Percentiles rank a stretch among this genome's conserved stretches.
Evolutionary conservation across 2,113 vertebrate species (phyloP).

Genomic region (Protobothrops flavoviridis): DNA sequence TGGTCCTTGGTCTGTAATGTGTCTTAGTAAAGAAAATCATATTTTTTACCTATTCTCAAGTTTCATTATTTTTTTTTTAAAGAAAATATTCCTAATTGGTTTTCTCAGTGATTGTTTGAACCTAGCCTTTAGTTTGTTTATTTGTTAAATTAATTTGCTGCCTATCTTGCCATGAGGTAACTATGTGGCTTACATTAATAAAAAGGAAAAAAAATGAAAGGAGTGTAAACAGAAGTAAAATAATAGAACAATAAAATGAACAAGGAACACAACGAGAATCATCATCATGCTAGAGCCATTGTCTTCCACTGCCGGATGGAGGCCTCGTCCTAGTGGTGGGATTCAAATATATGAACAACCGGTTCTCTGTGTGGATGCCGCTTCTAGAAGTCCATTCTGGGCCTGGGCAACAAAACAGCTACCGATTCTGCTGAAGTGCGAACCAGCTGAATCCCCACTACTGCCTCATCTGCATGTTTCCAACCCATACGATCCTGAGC

Average conservation of each 20-base stretch:
- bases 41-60: conserved; percentile 40
- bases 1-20: conserved; percentile 3
- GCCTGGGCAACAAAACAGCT: no score
- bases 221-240: not conserved
- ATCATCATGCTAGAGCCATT: not conserved
- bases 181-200: not conserved
- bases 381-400: no score
- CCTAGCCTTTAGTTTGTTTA: conserved; percentile 20
- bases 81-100: conserved; percentile 45
- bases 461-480: not conserved
- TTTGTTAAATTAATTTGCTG: not conserved
- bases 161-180: not conserved
- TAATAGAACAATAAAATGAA: not conserved
- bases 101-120: conserved; percentile 41
- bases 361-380: no score
- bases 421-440: no score
- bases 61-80: conserved; percentile 36
- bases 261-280: not conserved
- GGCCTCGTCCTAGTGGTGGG: not conserved
- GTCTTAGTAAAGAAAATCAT: conserved; percentile 49
- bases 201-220: not conserved
- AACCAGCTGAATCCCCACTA: no score
- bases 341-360: no score
- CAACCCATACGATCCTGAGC: not conserved
- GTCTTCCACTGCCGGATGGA: not conserved